phyloP scores from a whole-genome alignment of 1,140 invertebrate genomes.

The Habropoda laboriosa region DNA sequence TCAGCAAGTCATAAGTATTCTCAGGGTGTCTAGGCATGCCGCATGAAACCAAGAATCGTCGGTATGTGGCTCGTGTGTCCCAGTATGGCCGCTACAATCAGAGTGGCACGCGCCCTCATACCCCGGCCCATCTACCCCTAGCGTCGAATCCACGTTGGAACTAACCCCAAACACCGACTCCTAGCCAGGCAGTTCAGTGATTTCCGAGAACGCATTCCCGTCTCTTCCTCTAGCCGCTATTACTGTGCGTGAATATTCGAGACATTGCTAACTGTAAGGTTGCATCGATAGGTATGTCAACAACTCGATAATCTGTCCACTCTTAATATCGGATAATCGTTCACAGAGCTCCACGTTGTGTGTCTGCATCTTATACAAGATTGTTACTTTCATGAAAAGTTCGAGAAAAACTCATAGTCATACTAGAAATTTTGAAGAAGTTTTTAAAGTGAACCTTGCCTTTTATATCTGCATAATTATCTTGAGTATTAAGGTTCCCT shows the following conservation, averaged over 20 bases:
- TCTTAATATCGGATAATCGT: background rate
- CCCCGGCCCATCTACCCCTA: constrained; percentile 51
- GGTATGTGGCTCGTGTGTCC: constrained; percentile 73
- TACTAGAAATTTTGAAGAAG: too few species aligned
- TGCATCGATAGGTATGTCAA: background rate
- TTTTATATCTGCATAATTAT: too few species aligned
- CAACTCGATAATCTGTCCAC: background rate
- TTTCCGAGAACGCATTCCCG: constrained; percentile 22
- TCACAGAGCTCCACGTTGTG: too few species aligned
- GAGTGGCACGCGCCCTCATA: constrained; percentile 71
- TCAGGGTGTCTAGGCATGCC: constrained; percentile 66
- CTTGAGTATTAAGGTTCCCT: too few species aligned
- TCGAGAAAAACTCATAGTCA: too few species aligned
- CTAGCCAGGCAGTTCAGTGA: constrained; percentile 20
- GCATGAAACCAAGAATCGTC: constrained; percentile 72
- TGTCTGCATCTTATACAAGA: too few species aligned
- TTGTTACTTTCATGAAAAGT: too few species aligned
- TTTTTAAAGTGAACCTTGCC: too few species aligned
- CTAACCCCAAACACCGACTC: constrained; percentile 30
- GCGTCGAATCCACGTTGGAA: constrained; percentile 19
- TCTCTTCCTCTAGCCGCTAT: background rate
- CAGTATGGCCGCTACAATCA: constrained; percentile 73
- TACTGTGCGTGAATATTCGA: background rate
- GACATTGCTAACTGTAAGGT: background rate
- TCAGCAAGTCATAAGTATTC: constrained; percentile 69